These are phyloP conservation scores for Montipora sp. DNA, from an alignment of 64 coral and sea anemone genomes.

Conservation along the genomic window DNA sequence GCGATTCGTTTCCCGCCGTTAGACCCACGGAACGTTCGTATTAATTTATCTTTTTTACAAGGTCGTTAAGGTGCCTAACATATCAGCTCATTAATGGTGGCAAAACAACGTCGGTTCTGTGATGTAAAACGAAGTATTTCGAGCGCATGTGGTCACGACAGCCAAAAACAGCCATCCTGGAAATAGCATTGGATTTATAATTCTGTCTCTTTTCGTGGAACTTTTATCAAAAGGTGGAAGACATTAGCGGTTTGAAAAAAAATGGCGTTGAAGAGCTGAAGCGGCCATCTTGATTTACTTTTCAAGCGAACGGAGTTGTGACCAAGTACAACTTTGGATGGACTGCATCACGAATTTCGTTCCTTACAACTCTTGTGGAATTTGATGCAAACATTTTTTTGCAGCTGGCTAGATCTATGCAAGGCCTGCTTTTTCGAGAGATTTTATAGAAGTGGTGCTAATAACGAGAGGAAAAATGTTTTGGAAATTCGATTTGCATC, in stretches of 20 bases:
- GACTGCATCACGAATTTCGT: constrained; percentile 44
- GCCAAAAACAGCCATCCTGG: constrained; percentile 34
- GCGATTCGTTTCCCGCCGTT: constrained; percentile 87
- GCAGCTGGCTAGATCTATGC: constrained; percentile 54
- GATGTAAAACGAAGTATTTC: constrained; percentile 46
- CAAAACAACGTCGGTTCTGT: constrained; percentile 6
- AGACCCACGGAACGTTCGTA: constrained; percentile 63
- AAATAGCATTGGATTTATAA: constrained; percentile 42
- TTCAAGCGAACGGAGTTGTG: not conserved
- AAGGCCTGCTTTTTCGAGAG: constrained; percentile 39
- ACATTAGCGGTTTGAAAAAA: not conserved
- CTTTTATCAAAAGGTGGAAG: not conserved
- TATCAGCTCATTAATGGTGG: constrained; percentile 47
- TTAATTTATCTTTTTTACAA: constrained; percentile 17
- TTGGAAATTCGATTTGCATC: constrained; percentile 99
- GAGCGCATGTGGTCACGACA: constrained; percentile 59
- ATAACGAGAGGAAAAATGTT: constrained; percentile 84
- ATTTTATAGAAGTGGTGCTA: not conserved
- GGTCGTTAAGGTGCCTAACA: constrained; percentile 21
- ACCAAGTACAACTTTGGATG: constrained; percentile 34
- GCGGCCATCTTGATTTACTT: constrained; percentile 33
- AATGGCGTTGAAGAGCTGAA: constrained; percentile 16
- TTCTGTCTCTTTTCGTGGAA: constrained; percentile 34
- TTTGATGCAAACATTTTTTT: constrained; percentile 42
- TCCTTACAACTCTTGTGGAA: constrained; percentile 30